phyloP scores from a whole-genome alignment of 2,113 vertebrate genomes.

The Ciconia boyciana region DNA sequence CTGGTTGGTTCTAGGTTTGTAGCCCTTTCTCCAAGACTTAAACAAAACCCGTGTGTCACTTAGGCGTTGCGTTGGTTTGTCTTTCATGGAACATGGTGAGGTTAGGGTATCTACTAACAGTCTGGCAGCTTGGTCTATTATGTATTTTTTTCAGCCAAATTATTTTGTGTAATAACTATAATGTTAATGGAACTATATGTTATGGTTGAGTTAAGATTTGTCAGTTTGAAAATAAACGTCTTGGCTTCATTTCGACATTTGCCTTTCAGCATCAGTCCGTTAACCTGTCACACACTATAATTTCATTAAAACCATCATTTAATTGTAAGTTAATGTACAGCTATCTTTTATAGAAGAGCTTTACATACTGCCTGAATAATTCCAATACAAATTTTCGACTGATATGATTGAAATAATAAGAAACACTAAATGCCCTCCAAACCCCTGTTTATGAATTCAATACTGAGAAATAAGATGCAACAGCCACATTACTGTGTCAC shows the following conservation, averaged over 20 bases:
- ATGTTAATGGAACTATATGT: slow-evolving; percentile 72
- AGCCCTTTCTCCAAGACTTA: neutral
- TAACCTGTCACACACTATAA: slow-evolving; percentile 68
- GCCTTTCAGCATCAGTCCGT: slow-evolving; percentile 70
- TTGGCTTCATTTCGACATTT: slow-evolving; percentile 69
- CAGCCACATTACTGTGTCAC: neutral
- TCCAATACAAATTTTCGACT: slow-evolving; percentile 30
- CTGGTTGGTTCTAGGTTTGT: neutral
- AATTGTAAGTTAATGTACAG: slow-evolving; percentile 67
- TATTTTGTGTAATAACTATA: slow-evolving; percentile 70
- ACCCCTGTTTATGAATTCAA: neutral
- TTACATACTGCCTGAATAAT: neutral
- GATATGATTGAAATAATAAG: neutral
- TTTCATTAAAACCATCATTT: slow-evolving; percentile 71
- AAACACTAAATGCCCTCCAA: slow-evolving; percentile 1
- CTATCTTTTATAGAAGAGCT: slow-evolving; percentile 22
- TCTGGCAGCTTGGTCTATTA: slow-evolving; percentile 50
- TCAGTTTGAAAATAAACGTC: slow-evolving; percentile 74
- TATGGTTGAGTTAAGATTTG: slow-evolving; percentile 75
- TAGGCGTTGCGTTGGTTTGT: slow-evolving; percentile 34
- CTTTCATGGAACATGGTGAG: slow-evolving; percentile 59
- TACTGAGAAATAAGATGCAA: neutral
- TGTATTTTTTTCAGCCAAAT: slow-evolving; percentile 59
- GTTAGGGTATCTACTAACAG: neutral
- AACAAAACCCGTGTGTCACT: neutral